Evolutionary conservation across 2,113 vertebrate genomes (phyloP), one percentile per base, ranked within the genome.

Genomic region (Coryphaenoides rupestris): DNA sequence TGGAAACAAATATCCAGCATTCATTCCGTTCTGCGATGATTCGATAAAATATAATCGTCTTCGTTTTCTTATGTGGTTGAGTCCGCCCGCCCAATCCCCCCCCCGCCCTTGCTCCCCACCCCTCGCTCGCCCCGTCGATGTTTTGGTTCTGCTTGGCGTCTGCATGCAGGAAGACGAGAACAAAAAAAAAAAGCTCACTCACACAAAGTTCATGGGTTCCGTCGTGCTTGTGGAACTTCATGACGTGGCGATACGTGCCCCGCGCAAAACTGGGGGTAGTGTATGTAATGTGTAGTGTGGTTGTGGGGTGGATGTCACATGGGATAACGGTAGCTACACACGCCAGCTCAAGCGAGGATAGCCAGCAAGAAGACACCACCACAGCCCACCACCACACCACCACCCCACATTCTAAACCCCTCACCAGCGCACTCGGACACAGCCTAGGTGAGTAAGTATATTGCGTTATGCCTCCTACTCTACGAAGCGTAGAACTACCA

Each of bases 271-370:
- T 28, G 47, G 45, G 63, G 19, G 64, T 19, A 19, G 33, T 54
- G 40, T n/a, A n/a, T n/a, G n/a, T n/a, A n/a, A n/a, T n/a, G n/a
- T n/a, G n/a, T n/a, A n/a, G n/a, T n/a, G n/a, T n/a, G n/a, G n/a
- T n/a, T n/a, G n/a, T 59, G 28, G 66, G 68, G 52, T 74, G 63
- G 64, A 58, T 56, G 60, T 61, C 23, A 58, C 63, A 62, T n/a
- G 62, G 28, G 73, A 69, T 60, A n/a, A 66, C 73, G 67, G 65
- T 58, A 68, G 69, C 69, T 61, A n/a, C n/a, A n/a, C n/a, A 14
- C n/a, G n/a, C 58, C 19, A n/a, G 62, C 64, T n/a, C 14, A 14
- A 57, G 49, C 79, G 70, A 70, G 63, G 60, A 50, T 62, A 71
- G 60, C 66, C 63, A 65, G 13, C 67, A 22, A 54, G n/a, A n/a